Conservation (phyloP, 2,113 vertebrate species). For the Ranitomeya imitator region DNA sequence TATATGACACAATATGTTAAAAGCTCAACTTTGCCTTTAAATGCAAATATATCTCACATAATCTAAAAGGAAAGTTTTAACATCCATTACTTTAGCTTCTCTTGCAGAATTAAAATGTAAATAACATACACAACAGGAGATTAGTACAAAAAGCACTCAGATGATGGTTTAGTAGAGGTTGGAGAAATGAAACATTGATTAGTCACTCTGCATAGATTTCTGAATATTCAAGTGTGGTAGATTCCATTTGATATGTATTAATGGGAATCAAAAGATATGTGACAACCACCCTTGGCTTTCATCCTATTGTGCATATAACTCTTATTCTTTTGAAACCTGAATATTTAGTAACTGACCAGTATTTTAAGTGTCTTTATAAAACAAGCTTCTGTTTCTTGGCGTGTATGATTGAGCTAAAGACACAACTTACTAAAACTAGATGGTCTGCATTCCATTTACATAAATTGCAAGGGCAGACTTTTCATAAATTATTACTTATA, state of each 20-base stretch:
- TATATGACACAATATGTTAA: not conserved
- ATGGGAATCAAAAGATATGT: conserved; percentile 34
- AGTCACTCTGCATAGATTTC: conserved; percentile 42
- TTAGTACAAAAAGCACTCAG: conserved; percentile 46
- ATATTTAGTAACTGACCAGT: conserved; percentile 10
- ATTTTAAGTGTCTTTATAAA: conserved; percentile 29
- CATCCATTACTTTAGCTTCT: conserved; percentile 27
- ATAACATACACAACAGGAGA: conserved; percentile 50
- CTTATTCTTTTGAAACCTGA: not conserved
- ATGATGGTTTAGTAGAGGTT: conserved; percentile 38
- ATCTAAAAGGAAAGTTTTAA: conserved; percentile 32
- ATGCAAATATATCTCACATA: not conserved
- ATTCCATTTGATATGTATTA: conserved; percentile 43
- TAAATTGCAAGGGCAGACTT: not conserved
- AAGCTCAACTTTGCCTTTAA: not conserved
- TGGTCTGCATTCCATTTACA: not conserved
- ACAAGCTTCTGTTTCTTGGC: not conserved
- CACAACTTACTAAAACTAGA: conserved; percentile 15
- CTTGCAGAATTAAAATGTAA: conserved; percentile 54
- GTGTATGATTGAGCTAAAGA: conserved; percentile 11
- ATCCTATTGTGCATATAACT: conserved; percentile 38
- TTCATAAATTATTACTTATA: not conserved
- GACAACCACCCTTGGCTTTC: conserved; percentile 40
- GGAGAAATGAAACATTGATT: conserved; percentile 43
- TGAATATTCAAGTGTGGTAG: conserved; percentile 43